phyloP scores from a whole-genome alignment of 2,113 vertebrate species.

The Elgaria multicarinata region DNA sequence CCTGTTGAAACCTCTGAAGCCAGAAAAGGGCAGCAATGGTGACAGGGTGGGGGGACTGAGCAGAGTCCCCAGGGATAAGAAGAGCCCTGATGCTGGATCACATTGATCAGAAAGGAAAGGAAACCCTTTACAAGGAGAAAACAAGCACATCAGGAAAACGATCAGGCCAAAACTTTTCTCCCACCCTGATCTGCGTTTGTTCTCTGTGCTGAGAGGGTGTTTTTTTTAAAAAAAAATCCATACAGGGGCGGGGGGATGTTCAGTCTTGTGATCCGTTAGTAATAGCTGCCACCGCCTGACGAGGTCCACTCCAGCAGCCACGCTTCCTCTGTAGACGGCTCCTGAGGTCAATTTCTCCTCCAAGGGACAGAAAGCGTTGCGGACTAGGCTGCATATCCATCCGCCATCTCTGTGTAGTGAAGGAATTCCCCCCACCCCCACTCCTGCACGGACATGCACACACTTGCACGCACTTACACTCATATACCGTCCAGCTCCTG shows the following conservation, averaged over 20 bases:
- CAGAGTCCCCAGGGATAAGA: background rate
- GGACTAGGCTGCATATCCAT: background rate
- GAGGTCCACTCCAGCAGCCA: background rate
- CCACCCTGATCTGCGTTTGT: background rate
- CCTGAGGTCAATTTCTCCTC: background rate
- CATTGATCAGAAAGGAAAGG: no score
- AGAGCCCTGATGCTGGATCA: no score
- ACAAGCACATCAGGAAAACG: no score
- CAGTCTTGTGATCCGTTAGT: no score
- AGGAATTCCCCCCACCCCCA: background rate
- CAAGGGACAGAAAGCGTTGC: no score
- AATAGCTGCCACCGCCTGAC: background rate
- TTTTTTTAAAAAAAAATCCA: no score
- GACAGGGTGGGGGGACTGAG: background rate
- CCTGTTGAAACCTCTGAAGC: background rate
- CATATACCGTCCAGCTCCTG: background rate
- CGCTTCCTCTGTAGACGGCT: no score
- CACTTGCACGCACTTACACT: background rate
- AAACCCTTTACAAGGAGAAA: no score
- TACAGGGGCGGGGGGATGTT: no score
- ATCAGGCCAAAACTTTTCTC: background rate
- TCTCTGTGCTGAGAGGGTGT: background rate
- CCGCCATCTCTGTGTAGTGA: background rate
- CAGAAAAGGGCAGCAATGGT: no score
- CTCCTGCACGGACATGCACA: background rate